phyloP scores from a whole-genome alignment of 2,888 invertebrate genomes.

The Drosophila diplacantha region DNA sequence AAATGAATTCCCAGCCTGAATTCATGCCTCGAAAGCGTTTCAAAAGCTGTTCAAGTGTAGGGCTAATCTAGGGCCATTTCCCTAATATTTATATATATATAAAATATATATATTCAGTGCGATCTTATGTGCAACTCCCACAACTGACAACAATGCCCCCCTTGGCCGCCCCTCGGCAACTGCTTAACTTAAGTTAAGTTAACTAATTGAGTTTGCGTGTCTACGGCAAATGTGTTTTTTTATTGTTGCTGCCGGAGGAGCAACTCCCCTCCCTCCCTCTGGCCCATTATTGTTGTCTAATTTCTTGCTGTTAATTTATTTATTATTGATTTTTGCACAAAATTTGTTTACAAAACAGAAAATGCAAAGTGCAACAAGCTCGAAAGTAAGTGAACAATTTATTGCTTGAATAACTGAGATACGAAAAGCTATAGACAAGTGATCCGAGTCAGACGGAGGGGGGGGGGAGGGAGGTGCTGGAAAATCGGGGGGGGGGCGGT shows the following conservation, averaged over 20 bases:
- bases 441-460: conserved; percentile 27
- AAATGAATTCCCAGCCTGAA: not conserved
- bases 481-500: not conserved
- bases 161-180: conserved; percentile 3
- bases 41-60: not conserved
- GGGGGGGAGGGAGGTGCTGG: not conserved
- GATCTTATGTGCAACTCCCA: conserved; percentile 14
- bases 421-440: conserved; percentile 11
- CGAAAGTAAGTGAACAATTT: conserved; percentile 50
- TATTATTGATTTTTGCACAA: conserved; percentile 40
- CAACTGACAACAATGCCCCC: conserved; percentile 17
- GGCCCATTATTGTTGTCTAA: conserved; percentile 24
- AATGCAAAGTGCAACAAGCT: conserved; percentile 39
- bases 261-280: not conserved
- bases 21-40: not conserved
- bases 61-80: not conserved
- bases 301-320: conserved; percentile 26
- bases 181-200: conserved; percentile 49
- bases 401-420: conserved; percentile 51
- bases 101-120: not conserved
- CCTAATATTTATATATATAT: not conserved
- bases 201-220: conserved; percentile 72
- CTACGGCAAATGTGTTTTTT: conserved; percentile 61
- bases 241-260: conserved; percentile 49
- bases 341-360: conserved; percentile 31